Conservation (phyloP, 2,797 vertebrate species). For the Mormyrops attenuatus region DNA sequence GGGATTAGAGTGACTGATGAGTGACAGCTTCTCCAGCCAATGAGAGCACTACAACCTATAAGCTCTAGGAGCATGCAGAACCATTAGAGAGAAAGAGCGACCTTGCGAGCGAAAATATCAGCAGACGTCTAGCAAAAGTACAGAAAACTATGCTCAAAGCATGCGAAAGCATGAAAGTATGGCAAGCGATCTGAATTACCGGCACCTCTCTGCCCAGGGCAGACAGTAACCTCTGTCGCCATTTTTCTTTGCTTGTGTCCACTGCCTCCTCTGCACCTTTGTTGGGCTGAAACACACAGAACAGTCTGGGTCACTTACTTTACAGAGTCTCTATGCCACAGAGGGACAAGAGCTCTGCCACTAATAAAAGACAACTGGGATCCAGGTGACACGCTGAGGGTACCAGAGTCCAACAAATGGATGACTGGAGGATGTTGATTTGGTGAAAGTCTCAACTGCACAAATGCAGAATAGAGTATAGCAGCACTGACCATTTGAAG, state of each 20-base stretch:
- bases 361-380: not conserved
- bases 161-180: not conserved
- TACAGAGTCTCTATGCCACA: conserved; percentile 23
- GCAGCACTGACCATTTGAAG: not conserved
- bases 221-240: conserved; percentile 69
- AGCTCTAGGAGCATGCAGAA: not conserved
- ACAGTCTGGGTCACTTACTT: conserved; percentile 38
- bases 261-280: conserved; percentile 60
- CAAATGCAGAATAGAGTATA: not conserved
- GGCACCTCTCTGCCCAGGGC: conserved; percentile 61
- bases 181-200: conserved; percentile 53
- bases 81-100: conserved; percentile 42
- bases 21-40: not conserved
- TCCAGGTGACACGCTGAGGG: not conserved
- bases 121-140: conserved; percentile 39
- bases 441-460: not conserved
- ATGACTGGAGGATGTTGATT: not conserved
- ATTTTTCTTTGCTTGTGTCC: conserved; percentile 70
- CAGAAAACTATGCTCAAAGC: not conserved
- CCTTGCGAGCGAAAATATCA: conserved; percentile 43
- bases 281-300: conserved; percentile 63
- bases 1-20: not conserved
- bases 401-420: not conserved
- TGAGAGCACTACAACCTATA: not conserved
- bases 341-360: not conserved